phyloP scores from a whole-genome alignment of 2,888 invertebrate species.

The Steinernema hermaphroditum region DNA sequence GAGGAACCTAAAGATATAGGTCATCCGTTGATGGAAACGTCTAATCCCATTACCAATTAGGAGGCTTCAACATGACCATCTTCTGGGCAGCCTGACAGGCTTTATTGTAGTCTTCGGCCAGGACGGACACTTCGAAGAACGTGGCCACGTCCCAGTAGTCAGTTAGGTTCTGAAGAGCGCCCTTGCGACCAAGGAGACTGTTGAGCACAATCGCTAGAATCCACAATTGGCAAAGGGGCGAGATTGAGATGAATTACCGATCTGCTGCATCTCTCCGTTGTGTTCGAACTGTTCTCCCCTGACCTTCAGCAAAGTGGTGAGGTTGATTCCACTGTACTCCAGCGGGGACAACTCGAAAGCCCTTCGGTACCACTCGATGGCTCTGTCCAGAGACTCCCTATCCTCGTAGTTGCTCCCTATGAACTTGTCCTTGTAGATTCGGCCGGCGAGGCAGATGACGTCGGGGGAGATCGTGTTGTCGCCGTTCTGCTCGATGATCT shows the following conservation, averaged over 20 bases:
- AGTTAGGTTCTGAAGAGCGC: constrained; percentile 84
- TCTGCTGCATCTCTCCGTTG: constrained; percentile 69
- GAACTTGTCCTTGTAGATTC: constrained; percentile 82
- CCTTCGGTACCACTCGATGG: constrained; percentile 82
- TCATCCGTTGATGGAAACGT: constrained; percentile 34
- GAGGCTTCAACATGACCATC: constrained; percentile 72
- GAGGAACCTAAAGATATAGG: constrained; percentile 80
- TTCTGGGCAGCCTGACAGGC: constrained; percentile 87
- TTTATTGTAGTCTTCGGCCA: constrained; percentile 93
- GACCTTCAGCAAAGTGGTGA: constrained; percentile 93
- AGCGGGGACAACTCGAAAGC: constrained; percentile 95
- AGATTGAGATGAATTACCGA: constrained; percentile 70
- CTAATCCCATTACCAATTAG: constrained; percentile 68
- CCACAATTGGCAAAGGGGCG: background rate
- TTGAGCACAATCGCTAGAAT: constrained; percentile 83
- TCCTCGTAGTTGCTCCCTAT: constrained; percentile 92
- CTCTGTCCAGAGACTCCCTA: constrained; percentile 82
- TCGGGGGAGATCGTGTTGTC: constrained; percentile 75
- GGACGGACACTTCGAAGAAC: constrained; percentile 78
- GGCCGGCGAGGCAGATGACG: constrained; percentile 92
- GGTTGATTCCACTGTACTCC: constrained; percentile 97
- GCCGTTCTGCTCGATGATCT: constrained; percentile 75
- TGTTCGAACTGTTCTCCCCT: constrained; percentile 88
- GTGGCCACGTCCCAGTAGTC: constrained; percentile 99
- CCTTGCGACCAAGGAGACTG: constrained; percentile 95